A percentile compares a stretch with the other conserved stretches of the same genome.
Conservation (phyloP, 1,140 invertebrate genomes). For the Chionoecetes opilio region DNA sequence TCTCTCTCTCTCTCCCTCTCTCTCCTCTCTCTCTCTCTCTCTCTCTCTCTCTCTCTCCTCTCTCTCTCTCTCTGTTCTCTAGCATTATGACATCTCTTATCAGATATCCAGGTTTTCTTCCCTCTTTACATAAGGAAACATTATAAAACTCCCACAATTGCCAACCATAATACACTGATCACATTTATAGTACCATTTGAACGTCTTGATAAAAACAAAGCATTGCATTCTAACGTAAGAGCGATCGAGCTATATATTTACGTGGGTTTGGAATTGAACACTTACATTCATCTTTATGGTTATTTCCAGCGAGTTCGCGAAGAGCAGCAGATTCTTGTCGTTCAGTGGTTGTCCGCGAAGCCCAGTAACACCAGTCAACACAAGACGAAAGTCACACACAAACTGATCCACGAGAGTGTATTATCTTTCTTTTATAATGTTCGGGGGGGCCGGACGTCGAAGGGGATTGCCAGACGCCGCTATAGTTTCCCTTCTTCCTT, state of each 20-base stretch:
- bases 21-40: too few species aligned
- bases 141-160: too few species aligned
- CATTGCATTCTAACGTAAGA: background rate
- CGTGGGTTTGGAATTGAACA: background rate
- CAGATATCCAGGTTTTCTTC: too few species aligned
- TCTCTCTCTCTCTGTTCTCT: too few species aligned
- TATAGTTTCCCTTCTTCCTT: background rate
- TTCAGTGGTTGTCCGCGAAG: background rate
- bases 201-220: too few species aligned
- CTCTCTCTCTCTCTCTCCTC: too few species aligned
- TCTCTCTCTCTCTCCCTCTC: background rate
- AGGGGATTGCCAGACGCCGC: background rate
- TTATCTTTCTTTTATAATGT: slow-evolving; percentile 55
- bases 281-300: background rate
- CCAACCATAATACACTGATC: too few species aligned
- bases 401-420: slow-evolving; percentile 47
- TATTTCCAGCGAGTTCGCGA: background rate
- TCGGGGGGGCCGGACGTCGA: background rate
- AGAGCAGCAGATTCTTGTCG: background rate
- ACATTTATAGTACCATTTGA: too few species aligned
- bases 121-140: too few species aligned
- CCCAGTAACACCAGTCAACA: slow-evolving; percentile 29
- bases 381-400: slow-evolving; percentile 42
- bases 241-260: background rate
- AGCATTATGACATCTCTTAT: too few species aligned